Evolutionary conservation across 1,140 invertebrate species (phyloP), one percentile per base, ranked within the genome.

Genomic region (Drosophila triauraria): DNA sequence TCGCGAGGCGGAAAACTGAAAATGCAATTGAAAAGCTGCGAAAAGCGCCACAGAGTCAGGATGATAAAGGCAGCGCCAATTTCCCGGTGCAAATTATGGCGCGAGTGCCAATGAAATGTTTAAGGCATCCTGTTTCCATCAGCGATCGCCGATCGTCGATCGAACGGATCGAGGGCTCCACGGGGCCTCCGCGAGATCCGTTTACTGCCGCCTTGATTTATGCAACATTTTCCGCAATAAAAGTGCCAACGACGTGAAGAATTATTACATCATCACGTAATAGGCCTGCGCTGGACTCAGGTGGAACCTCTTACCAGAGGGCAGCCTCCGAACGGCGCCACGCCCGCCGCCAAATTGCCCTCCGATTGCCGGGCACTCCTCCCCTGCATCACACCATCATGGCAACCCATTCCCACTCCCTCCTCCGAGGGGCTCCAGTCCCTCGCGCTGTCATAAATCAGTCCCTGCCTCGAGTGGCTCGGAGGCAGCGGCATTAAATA

Each of bases 261-360:
- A 88, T 84, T 88, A 88, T 88, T 88, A 88, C 84, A 88, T 88
- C 84, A 88, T 88, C 84, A 88, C 80, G 74, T 88, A 88, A 88
- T 84, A 72, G 84, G 81, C 80, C 71, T 77, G 51, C 53, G 68
- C 61, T 35, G 57, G 56, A 64, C 60, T 57, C 61, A 62, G 44
- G 58, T 67, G 56, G 57, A 48, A 56, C 51, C 61, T 44, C 53
- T 56, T 32, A 15, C n/a, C 23, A 38, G 27, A 32, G 20, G 35
- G 44, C 58, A 62, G 50, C 67, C 48, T 63, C 68, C 40, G 51
- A 46, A 38, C 44, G 61, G 82, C 75, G 85, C 85, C 85, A 90
- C 85, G 84, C 85, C 84, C 80, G 76, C 79, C 79, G 38, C 77
- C 64, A 88, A 88, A 88, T 87, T 87, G 64, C 84, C 76, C 84